Evolutionary conservation across 2,113 vertebrate genomes (phyloP), one percentile per base, ranked within the genome.

Genomic region (Isichthys henryi): DNA sequence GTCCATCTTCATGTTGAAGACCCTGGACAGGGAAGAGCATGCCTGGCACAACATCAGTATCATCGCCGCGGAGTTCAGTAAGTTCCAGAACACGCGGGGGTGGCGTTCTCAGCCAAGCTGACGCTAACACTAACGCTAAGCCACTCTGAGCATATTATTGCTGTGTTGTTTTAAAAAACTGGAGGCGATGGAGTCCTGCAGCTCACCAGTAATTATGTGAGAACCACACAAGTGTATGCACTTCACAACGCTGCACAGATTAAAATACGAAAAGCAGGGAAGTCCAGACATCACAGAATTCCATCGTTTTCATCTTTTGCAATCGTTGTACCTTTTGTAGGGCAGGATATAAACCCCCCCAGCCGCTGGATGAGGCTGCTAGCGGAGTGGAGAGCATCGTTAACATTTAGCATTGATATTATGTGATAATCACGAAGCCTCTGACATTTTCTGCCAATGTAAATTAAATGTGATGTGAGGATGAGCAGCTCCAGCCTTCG

Each of bases 41-140:
- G 93, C 97, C 87, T 99, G 98, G 98, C 98, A 99, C 95, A 99
- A 99, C 94, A 97, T 99, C 91, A 97, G 97, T 15, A 95, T 99
- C 95, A 96, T 97, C 93, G 97, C 98, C 91, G 96, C 97, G 0
- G 98, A 99, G 95, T 97, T 97, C 93, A 97, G 98, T 98, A 94
- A 98, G 98, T 97, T 19, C 27, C 23, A 10, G 0, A 43, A 27
- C 56, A 1, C 10, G 19, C 56, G 39, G 23, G 52, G 52, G 35
- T 35, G 31, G 23, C 49, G 88, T 50, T 8, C n/a, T 17, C 19
- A 82, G 7, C 77, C 6, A 80, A 13, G 31, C 74, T 77, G n/a
- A 39, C 10, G 86, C 21, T 45, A 62, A 23, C 50, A 13, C 11
- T 31, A 39, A 39, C 6, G 23, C 15, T 50, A 23, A 85, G 50